Percentiles rank a stretch among this genome's conserved stretches.
Evolutionary conservation across 1,140 invertebrate species (phyloP).

Genomic region (Protaetia brevitarsis): DNA sequence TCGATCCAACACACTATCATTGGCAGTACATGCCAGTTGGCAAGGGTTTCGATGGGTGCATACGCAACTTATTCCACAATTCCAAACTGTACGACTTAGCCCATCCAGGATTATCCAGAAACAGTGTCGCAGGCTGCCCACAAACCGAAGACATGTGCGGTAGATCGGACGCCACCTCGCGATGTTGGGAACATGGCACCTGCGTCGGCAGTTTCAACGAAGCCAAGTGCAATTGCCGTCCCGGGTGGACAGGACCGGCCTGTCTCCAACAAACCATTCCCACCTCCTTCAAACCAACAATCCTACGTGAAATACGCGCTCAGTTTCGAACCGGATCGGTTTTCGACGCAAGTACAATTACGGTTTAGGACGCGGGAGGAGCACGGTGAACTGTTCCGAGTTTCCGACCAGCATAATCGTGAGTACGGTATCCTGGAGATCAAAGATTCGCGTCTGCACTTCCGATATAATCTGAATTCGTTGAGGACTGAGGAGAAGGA

Average conservation of each 20-base stretch:
- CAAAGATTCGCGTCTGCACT: constrained; percentile 84
- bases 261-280: constrained; percentile 83
- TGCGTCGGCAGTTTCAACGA: constrained; percentile 89
- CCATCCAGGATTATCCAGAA: constrained; percentile 77
- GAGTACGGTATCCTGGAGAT: constrained; percentile 94
- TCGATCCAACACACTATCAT: constrained; percentile 79
- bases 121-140: constrained; percentile 83
- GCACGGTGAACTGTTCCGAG: constrained; percentile 87
- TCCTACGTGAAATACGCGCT: constrained; percentile 95
- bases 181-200: constrained; percentile 87
- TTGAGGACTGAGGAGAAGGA: constrained; percentile 83
- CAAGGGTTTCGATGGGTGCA: constrained; percentile 91
- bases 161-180: constrained; percentile 73
- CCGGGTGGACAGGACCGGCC: constrained; percentile 84
- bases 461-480: constrained; percentile 91
- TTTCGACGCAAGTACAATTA: constrained; percentile 87
- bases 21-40: constrained; percentile 84
- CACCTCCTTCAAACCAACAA: constrained; percentile 84
- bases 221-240: constrained; percentile 86
- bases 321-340: constrained; percentile 89
- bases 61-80: constrained; percentile 92
- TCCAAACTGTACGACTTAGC: constrained; percentile 92
- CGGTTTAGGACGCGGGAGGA: constrained; percentile 89
- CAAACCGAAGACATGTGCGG: constrained; percentile 87
- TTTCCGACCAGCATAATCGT: constrained; percentile 90